phyloP scores from a whole-genome alignment of 2,113 vertebrate genomes.

The Cochlearius cochlearius region DNA sequence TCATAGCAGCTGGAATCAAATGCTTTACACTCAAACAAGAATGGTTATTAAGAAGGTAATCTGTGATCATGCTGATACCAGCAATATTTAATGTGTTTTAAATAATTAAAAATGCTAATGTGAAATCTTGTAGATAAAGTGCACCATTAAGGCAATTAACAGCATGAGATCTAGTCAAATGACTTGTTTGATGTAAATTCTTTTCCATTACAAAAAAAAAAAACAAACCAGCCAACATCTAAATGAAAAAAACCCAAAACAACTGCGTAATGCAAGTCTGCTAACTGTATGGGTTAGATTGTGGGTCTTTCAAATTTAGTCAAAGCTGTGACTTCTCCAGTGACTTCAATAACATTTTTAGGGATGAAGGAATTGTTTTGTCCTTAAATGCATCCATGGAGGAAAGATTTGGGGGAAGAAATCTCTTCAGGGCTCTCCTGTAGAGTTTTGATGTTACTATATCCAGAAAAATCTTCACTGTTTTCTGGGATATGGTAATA shows the following conservation, averaged over 20 bases:
- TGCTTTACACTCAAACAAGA: not conserved
- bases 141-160: not conserved
- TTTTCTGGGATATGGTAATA: not conserved
- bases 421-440: not conserved
- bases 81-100: constrained; percentile 25
- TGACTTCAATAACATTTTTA: not conserved
- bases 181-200: not conserved
- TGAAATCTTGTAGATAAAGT: not conserved
- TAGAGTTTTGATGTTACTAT: not conserved
- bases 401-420: not conserved
- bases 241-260: not conserved
- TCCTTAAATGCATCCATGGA: not conserved
- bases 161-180: not conserved
- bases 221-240: not conserved
- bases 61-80: not conserved
- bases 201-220: not conserved
- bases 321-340: not conserved
- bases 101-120: constrained; percentile 13
- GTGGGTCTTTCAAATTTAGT: not conserved
- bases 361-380: not conserved
- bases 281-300: not conserved
- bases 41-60: not conserved
- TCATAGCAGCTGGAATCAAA: constrained; percentile 26
- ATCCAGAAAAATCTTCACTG: not conserved
- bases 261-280: not conserved